Percentiles rank a stretch among this genome's conserved stretches.
Evolutionary conservation across 2,113 vertebrate genomes (phyloP).

Genomic region (Cyanoliseus patagonus): DNA sequence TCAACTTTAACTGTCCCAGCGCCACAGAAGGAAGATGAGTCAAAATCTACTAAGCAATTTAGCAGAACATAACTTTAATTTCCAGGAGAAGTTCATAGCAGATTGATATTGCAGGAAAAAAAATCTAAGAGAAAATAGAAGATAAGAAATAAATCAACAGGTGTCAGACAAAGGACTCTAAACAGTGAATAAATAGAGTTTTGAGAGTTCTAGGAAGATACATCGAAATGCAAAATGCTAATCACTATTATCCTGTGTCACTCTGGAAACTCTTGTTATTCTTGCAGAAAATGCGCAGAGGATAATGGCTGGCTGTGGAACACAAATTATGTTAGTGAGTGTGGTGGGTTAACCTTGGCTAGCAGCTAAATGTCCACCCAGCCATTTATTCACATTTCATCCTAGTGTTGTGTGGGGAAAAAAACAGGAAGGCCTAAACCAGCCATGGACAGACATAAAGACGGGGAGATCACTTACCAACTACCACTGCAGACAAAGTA

Average conservation of each 20-base stretch:
- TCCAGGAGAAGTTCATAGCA: not conserved
- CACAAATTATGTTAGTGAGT: not conserved
- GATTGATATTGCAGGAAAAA: not conserved
- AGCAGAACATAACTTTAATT: not conserved
- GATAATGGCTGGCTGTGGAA: not conserved
- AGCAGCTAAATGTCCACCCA: not conserved
- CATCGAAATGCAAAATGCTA: not conserved
- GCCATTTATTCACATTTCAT: rapidly evolving
- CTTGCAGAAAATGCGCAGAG: not conserved
- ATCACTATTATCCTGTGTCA: not conserved
- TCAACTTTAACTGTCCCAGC: not conserved
- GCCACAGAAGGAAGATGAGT: not conserved
- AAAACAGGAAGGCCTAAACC: not conserved
- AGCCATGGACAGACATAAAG: not conserved
- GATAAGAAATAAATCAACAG: not conserved
- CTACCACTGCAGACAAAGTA: not conserved
- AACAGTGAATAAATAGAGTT: not conserved
- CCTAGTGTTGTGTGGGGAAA: not conserved
- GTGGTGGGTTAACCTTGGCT: not conserved
- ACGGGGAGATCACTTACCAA: not conserved
- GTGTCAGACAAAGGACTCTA: not conserved
- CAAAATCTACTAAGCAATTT: not conserved
- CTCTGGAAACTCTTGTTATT: not conserved
- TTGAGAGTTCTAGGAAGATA: not conserved
- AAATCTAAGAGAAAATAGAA: not conserved